These are phyloP conservation scores for Lymantria monacha DNA, from an alignment of 2,888 invertebrate species.

Conservation along the genomic window DNA sequence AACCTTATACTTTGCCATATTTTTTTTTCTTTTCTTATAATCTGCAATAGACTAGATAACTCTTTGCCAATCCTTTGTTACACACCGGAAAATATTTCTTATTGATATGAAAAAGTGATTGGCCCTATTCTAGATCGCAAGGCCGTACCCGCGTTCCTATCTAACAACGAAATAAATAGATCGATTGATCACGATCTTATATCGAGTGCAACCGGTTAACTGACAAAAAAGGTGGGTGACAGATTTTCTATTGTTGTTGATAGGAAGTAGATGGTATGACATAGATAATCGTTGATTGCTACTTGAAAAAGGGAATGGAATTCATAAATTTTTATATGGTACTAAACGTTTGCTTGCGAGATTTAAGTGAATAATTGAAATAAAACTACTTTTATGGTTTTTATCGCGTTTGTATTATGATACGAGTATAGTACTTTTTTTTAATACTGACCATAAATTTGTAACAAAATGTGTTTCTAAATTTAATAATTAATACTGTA, in stretches of 20 bases:
- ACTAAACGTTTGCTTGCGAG: too few species aligned
- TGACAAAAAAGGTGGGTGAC: slow-evolving; percentile 7
- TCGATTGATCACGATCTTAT: slow-evolving; percentile 32
- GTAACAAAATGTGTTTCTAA: too few species aligned
- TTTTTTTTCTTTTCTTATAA: too few species aligned
- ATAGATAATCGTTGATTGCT: neutral
- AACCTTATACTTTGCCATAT: too few species aligned
- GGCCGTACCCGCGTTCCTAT: slow-evolving; percentile 43
- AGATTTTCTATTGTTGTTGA: neutral
- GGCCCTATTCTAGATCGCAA: slow-evolving; percentile 34
- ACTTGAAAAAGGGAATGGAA: too few species aligned
- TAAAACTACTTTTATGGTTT: too few species aligned
- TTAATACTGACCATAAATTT: too few species aligned
- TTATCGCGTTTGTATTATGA: too few species aligned
- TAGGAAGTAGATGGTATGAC: neutral
- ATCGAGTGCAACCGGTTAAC: slow-evolving; percentile 10
- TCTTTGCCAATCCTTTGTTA: slow-evolving; percentile 19
- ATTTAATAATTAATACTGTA: too few species aligned
- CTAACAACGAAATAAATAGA: slow-evolving; percentile 34
- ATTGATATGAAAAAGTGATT: slow-evolving; percentile 18
- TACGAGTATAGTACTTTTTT: too few species aligned
- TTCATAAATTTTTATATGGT: too few species aligned
- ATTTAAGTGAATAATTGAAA: too few species aligned
- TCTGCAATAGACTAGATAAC: neutral
- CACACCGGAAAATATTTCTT: slow-evolving; percentile 25